Evolutionary conservation across 2,888 invertebrate species (phyloP), one percentile per base, ranked within the genome.

Genomic region (Danaus chrysippus): DNA sequence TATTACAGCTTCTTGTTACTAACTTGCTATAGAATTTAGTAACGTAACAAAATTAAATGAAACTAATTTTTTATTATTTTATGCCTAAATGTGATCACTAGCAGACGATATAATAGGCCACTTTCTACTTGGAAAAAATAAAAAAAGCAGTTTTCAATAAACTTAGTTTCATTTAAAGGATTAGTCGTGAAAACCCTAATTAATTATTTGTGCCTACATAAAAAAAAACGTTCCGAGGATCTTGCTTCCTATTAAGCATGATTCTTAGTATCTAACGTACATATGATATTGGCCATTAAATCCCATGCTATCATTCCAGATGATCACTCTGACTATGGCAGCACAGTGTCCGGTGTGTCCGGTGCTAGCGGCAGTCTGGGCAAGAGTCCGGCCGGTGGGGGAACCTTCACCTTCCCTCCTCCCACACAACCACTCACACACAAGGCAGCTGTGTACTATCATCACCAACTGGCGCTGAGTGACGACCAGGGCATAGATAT

Each of bases 401-500:
- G 94, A 59, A 93, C 94, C 42, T 95, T 95, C 82, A 95, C 95
- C 42, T 96, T 96, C 83, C 96, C 94, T 15, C 93, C 94, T 10
- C 93, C 94, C 52, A 91, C 92, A 67, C 93, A 93, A 74, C 94
- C 94, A 3, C 93, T 95, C 72, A 94, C 94, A 5, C 95, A 95
- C 77, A 95, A 95, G 76, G 94, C 94, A 0, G 94, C 95, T 0
- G 95, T 95, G 1, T 95, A 94, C 80, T 96, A 96, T 85, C 95
- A 96, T 75, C 95, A 96, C 74, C 96, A 96, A 84, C 92, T 95
- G 72, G 95, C 96, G 65, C 90, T 96, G 66, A 95, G 96, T 78
- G 96, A 96, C 82, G 96, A 96, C 83, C 96, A 96, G 87, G 96
- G 96, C 67, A 96, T 96, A 76, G 96, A 96, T 87, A 94, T 96